phyloP scores from a whole-genome alignment of 2,797 vertebrate genomes.

The Lepidocolaptes lacrymiger region DNA sequence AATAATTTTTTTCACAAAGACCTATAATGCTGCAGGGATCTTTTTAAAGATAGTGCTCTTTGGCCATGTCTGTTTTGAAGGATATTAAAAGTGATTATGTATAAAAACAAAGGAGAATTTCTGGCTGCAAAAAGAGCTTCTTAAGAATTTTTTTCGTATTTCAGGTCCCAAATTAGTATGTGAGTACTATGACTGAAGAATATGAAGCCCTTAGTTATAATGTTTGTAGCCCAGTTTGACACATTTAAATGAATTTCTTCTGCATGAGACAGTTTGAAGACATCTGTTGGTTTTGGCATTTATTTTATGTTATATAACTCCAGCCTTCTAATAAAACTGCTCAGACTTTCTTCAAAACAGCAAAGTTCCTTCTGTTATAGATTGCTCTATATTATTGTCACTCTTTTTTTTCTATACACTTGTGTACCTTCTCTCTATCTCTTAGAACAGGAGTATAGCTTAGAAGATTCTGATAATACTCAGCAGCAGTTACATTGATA shows the following conservation, averaged over 20 bases:
- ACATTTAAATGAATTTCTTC: neutral
- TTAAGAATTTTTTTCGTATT: neutral
- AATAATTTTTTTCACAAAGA: neutral
- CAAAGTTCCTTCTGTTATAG: neutral
- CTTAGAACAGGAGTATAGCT: neutral
- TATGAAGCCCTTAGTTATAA: neutral
- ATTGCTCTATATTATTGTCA: neutral
- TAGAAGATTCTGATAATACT: neutral
- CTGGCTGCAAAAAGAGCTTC: neutral
- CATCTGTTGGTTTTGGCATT: neutral
- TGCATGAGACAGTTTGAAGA: neutral
- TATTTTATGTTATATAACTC: neutral
- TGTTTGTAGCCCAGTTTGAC: neutral
- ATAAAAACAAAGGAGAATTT: conserved; percentile 1
- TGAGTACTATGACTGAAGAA: neutral
- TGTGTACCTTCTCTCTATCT: neutral
- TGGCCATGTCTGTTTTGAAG: neutral
- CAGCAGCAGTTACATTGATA: neutral
- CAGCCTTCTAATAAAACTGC: neutral
- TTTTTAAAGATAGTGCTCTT: neutral
- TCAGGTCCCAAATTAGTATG: neutral
- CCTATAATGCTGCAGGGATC: neutral
- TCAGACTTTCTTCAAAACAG: neutral
- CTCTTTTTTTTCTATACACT: neutral
- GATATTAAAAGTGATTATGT: neutral